Base-by-base conservation (phyloP, 2,888 invertebrate genomes). In the Dendrolimus houi region DNA sequence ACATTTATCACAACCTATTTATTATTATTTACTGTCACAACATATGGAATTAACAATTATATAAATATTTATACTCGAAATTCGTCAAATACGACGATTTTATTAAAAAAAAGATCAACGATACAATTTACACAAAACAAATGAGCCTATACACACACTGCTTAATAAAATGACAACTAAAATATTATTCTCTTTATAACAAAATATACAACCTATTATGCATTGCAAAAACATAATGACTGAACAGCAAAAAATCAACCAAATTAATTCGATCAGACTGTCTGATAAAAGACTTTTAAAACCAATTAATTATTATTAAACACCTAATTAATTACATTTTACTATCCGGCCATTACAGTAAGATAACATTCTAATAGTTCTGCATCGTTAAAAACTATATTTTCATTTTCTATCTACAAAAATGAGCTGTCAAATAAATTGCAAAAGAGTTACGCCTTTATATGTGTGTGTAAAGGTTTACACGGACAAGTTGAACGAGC, bases 401-500 rank as follows among this genome's bases (percentile, higher is more conserved):
- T 29, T 29, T 29, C 57, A 68, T 63, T 64, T 65, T 56, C 56
- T 58, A 60, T 62, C 60, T 64, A 63, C 56, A 60, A 64, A 55
- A 47, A 47, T 47, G 9, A 47, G 47, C 47, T 47, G 55, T 60
- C 55, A 57, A 61, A 59, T 47, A 47, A 47, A 47, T 47, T 54
- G 55, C 54, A 17, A 59, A 56, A 60, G 29, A 52, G 55, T 57
- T 58, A 52, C 56, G 29, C 29, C 29, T 29, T 55, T 52, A 53
- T 54, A 52, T 71, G 67, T 69, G 70, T 78, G 78, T 81, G 79
- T 70, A 77, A n/a, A 71, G 72, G 73, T 78, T 76, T 74, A 77
- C 76, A 74, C 69, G 76, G 74, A 79, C 80, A 79, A 77, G 75
- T 83, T 82, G 83, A 87, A 85, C 82, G 79, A 81, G 84, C 81